Base-by-base conservation (phyloP, 2,797 vertebrate genomes). In the Catharus ustulatus region DNA sequence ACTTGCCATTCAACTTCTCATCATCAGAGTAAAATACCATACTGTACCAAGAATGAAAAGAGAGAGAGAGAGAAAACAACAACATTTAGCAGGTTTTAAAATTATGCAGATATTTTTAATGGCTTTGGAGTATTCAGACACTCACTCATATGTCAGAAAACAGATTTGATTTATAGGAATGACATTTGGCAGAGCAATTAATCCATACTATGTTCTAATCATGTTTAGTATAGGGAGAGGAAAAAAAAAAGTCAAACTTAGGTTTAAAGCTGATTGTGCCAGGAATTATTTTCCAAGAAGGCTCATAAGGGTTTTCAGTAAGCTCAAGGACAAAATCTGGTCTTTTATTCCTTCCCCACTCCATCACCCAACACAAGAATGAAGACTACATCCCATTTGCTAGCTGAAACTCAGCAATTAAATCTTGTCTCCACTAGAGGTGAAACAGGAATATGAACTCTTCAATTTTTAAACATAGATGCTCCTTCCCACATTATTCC, bases 41-140 rank as follows among this genome's bases (percentile, higher is more conserved):
- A 96, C 95, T 96, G 94, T 94, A 97, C 76, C 91, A 95, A 94
- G 92, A 95, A 94, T 94, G 94, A 95, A 95, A 69, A 93, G 93
- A 92, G 92, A 95, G 77, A 94, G 84, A 93, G 76, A 92, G 78
- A 97, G 91, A 95, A 97, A 96, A 97, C 96, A 97, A 97, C 96
- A 97, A 97, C 96, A 96, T 97, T 97, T 97, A 97, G 96, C 97
- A 97, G 97, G 96, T 97, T 97, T 97, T 97, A 94, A 97, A 97
- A 97, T 97, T 97, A 97, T 97, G 97, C 97, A 97, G 96, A 96
- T 97, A 97, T 96, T 97, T 97, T 97, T 97, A 97, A 97, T 97
- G 96, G 96, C 96, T 97, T 97, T 95, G 94, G 97, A 97, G 95
- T 96, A 96, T 96, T 97, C 97, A 97, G 96, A 97, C 96, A 97